Base-by-base conservation (phyloP, 1,140 invertebrate genomes). In the Lasioglossum baleicum region DNA sequence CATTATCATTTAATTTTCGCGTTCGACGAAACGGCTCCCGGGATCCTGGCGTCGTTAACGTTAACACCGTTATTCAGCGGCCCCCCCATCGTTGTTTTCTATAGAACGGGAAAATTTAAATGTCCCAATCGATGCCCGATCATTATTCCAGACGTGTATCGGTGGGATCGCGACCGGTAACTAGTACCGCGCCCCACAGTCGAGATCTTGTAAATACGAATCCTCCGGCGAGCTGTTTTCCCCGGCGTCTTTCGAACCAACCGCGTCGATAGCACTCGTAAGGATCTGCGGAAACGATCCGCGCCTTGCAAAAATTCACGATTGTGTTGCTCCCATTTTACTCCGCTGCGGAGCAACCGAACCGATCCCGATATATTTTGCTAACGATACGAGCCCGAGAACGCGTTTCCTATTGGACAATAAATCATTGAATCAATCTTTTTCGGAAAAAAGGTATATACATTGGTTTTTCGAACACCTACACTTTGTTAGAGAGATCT, bases 1-100 rank as follows among this genome's bases (percentile, higher is more conserved):
- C 90, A 91, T 91, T 91, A 91, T 91, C 89, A 89, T 87, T 90
- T 89, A 90, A 90, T 91, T 90, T 86, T 84, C 83, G 61, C 80
- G 78, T 83, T 87, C 80, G 71, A 65, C 77, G 78, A 83, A 86
- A 81, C 56, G 75, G 66, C 79, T 68, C 71, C 67, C 58, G 78
- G 71, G 80, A 84, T 84, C 82, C 77, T 80, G 56, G 81, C 85
- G 68, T 87, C 88, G 80, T 90, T 90, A 90, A 88, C 84, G 61
- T 85, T 73, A 87, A 81, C 63, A 64, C 40, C 65, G 76, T 80
- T 80, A 84, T 87, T 89, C 85, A 85, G 84, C 60, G 83, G 66
- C 83, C 74, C 70, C 83, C n/a, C 71, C 3, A 35, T 79, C 76
- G 76, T 85, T 80, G 77, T 86, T 88, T 89, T 85, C 79, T 75